A percentile compares a stretch with the other conserved stretches of the same genome.
phyloP scores from a whole-genome alignment of 2,113 vertebrate species.

The Salminus brasiliensis region DNA sequence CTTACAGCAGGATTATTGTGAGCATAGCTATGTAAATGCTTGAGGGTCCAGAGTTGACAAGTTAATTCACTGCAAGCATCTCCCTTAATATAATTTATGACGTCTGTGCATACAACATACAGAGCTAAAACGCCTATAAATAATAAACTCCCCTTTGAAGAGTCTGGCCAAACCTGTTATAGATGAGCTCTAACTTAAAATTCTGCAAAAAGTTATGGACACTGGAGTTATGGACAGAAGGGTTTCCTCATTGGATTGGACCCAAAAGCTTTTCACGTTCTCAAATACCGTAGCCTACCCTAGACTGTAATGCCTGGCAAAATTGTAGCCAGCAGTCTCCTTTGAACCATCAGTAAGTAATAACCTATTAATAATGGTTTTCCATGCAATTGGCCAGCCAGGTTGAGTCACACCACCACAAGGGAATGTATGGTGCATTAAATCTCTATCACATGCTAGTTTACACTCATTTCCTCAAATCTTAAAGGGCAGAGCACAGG shows the following conservation, averaged over 20 bases:
- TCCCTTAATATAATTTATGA: not conserved
- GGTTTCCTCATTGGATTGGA: not conserved
- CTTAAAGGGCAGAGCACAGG: slow-evolving; percentile 55
- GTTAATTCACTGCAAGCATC: not conserved
- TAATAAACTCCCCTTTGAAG: not conserved
- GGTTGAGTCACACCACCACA: slow-evolving; percentile 27
- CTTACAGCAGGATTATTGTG: not conserved
- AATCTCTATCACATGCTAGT: slow-evolving; percentile 69
- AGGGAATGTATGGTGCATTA: slow-evolving; percentile 59
- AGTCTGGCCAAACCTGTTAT: slow-evolving; percentile 1
- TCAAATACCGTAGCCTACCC: not conserved
- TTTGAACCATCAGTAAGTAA: slow-evolving; percentile 26
- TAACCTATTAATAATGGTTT: slow-evolving; percentile 16
- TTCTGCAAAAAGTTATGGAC: not conserved
- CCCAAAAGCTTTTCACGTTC: not conserved
- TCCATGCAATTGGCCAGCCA: slow-evolving; percentile 12
- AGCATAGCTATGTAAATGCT: not conserved
- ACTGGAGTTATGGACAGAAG: too few relatives aligned
- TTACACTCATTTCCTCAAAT: slow-evolving; percentile 67
- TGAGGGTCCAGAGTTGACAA: not conserved
- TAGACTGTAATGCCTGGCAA: not conserved
- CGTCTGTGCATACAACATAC: not conserved
- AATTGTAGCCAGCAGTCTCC: not conserved
- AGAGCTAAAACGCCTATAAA: slow-evolving; percentile 8
- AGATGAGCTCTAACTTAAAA: not conserved